Base-by-base conservation (phyloP, 2,888 invertebrate species). In the Nycteola revayana region DNA sequence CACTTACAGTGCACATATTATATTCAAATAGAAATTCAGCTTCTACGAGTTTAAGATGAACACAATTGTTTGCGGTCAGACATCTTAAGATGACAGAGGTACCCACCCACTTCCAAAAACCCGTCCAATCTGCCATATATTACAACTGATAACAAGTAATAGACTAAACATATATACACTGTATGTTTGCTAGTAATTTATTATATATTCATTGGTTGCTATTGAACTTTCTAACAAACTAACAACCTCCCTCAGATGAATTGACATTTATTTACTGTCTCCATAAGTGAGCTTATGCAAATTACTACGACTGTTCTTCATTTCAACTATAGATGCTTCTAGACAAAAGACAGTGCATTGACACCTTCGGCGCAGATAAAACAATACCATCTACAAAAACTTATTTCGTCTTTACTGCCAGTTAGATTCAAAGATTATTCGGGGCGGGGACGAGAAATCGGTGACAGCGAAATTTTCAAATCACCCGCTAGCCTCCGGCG, bases 381-480 rank as follows among this genome's bases (percentile, higher is more conserved):
- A 44, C 49, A 43, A 45, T 48, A 50, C 40, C 26, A 37, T 53
- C 38, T 34, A 30, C 49, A 47, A 42, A 63, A 66, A 62, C 64
- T 66, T 68, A 71, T 74, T 76, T 62, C 49, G 59, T 66, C 62
- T 76, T 82, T 83, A 82, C 68, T 66, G 69, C 66, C 75, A 77
- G 79, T 81, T 74, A 72, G 71, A 76, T 78, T 74, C 64, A 63
- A 63, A 77, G 81, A 80, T 81, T 76, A 72, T 66, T 67, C 49
- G 49, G 55, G 54, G 49, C 65, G 56, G 56, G 46, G 52, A 47
- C 59, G 64, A 67, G 71, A 75, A 69, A 63, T 70, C 67, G 68
- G 72, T 77, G 78, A 71, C 78, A 71, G 70, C 74, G 65, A 60
- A 67, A 67, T 69, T 70, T 70, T 59, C 55, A 65, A 72, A 69